phyloP scores from a whole-genome alignment of 2,797 vertebrate genomes.

The Pangasius mekongensis region DNA sequence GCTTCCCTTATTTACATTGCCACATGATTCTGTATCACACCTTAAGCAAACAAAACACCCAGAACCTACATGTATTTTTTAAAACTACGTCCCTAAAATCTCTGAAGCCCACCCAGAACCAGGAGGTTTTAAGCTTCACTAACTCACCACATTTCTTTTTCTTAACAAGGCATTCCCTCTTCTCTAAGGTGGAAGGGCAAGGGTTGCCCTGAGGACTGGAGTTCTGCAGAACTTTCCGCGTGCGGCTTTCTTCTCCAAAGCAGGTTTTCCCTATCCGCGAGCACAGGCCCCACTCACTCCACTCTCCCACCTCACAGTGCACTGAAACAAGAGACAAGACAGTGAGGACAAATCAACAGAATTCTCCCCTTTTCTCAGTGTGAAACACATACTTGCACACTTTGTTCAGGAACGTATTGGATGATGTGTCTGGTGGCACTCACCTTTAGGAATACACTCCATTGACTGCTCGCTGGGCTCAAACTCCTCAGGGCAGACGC shows the following conservation, averaged over 20 bases:
- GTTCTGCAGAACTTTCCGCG: conserved; percentile 84
- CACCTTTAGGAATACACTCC: conserved; percentile 89
- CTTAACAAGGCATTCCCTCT: conserved; percentile 89
- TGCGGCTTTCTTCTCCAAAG: conserved; percentile 88
- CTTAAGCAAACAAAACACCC: not conserved
- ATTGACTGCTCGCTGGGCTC: conserved; percentile 89
- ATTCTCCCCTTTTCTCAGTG: not conserved
- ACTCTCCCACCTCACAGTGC: conserved; percentile 91
- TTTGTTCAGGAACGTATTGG: not conserved
- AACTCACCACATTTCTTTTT: conserved; percentile 91
- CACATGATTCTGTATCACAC: not conserved
- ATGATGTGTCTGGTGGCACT: conserved; percentile 57
- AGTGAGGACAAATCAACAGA: not conserved
- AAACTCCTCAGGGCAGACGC: conserved; percentile 89
- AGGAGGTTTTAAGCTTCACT: not conserved
- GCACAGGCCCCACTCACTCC: conserved; percentile 92
- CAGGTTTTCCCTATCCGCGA: conserved; percentile 88
- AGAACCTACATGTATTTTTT: not conserved
- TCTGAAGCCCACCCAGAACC: not conserved
- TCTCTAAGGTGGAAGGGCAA: conserved; percentile 86
- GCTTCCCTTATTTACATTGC: not conserved
- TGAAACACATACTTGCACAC: not conserved
- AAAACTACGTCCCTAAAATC: not conserved
- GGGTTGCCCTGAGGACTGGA: conserved; percentile 84
- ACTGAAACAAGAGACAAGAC: conserved; percentile 72